Evolutionary conservation across 2,888 invertebrate species (phyloP), one percentile per base, ranked within the genome.

Genomic region (Cremastinae sp.): DNA sequence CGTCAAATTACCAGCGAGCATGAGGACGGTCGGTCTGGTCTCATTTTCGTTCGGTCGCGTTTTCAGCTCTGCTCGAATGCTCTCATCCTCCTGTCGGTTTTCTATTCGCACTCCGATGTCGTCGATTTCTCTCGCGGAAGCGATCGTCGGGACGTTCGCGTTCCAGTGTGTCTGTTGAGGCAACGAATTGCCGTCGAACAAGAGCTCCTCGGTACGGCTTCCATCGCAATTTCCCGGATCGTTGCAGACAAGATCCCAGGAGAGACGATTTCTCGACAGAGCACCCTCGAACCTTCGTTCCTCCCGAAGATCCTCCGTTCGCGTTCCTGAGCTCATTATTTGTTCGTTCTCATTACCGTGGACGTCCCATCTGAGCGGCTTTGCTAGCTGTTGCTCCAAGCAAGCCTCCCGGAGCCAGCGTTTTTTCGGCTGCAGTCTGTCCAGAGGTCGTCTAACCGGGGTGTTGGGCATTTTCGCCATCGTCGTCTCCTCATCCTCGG

Each of bases 331-430:
- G 10, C 45, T 58, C 0, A 22, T n/a, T n/a, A n/a, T 47, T 16
- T 47, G 61, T n/a, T 65, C 72, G 47, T 61, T 54, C 53, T 28
- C 45, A 12, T 20, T 51, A 12, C 51, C 12, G 14, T 82, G 82
- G 34, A 76, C 56, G 16, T 89, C 90, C 92, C 92, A 92, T 79
- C 91, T 90, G 14, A 92, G 84, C 5, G 92, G 92, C 79, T 90
- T 91, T 0, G 92, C 92, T 34, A 92, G 81, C 65, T 91, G 91
- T 64, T 91, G 91, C 20, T 92, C 91, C 41, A 91, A 83, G 54
- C 90, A 90, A 1, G 92, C 92, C 85, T 92, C 92, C 0, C 92
- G 88, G 10, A 93, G 84, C 93, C 93, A 93, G 18, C 93, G 90
- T 83, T 93, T 93, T 84, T 93, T 93, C 14, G 93, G 93, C 79